Percentiles rank a stretch among this genome's conserved stretches.
Evolutionary conservation across 2,888 invertebrate species (phyloP).

Genomic region (Spilosoma lubricipeda): DNA sequence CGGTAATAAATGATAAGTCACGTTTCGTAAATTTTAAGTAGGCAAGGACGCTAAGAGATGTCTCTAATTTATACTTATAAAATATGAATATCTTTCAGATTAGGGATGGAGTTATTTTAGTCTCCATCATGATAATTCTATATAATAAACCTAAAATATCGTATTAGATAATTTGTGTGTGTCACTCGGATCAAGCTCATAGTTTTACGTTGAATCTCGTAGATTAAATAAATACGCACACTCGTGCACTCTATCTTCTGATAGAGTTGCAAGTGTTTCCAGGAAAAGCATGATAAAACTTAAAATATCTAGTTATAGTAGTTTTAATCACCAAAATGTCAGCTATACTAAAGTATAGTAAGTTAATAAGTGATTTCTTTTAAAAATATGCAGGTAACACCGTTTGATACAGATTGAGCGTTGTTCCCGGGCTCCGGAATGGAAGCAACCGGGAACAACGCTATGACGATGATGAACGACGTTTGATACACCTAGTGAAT

Average conservation of each 20-base stretch:
- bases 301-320: too few relatives aligned
- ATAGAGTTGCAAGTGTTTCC: not conserved
- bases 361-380: not conserved
- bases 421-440: too few relatives aligned
- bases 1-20: constrained; percentile 37
- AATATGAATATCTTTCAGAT: constrained; percentile 1
- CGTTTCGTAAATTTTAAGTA: constrained; percentile 30
- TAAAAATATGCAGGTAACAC: not conserved
- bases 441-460: too few relatives aligned
- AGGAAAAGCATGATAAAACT: too few relatives aligned
- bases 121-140: not conserved
- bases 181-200: not conserved
- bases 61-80: constrained; percentile 27
- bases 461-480: too few relatives aligned
- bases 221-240: not conserved
- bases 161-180: not conserved
- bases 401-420: not conserved
- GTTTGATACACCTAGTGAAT: not conserved
- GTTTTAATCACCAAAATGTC: too few relatives aligned
- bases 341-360: too few relatives aligned
- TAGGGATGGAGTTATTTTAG: not conserved
- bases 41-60: constrained; percentile 15
- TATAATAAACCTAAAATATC: not conserved
- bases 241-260: too few relatives aligned
- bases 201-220: not conserved